phyloP scores from a whole-genome alignment of 2,888 invertebrate species.

The Keiferia lycopersicella region DNA sequence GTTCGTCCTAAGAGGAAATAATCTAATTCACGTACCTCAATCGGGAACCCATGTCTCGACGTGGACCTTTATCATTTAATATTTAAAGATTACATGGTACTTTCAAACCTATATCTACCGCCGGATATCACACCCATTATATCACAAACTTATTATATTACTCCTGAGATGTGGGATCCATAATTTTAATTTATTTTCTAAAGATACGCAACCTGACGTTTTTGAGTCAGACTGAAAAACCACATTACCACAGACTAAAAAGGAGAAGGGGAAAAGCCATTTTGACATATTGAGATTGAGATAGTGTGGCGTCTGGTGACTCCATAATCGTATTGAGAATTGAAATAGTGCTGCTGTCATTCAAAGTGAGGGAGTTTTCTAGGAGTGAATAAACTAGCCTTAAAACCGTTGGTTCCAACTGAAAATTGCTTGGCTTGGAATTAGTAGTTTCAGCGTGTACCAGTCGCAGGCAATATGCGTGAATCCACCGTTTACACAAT shows the following conservation, averaged over 20 bases:
- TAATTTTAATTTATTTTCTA: background rate
- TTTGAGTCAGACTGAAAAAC: conserved; percentile 3
- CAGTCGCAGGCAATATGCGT: no score
- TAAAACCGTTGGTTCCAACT: no score
- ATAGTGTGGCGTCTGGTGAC: no score
- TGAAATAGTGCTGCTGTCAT: no score
- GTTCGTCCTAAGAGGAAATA: conserved; percentile 22
- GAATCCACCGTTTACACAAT: no score
- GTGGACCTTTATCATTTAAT: conserved; percentile 58
- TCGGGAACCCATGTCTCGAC: conserved; percentile 77
- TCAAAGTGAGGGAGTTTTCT: no score
- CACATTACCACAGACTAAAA: background rate
- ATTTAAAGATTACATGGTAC: conserved; percentile 57
- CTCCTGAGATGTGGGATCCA: background rate
- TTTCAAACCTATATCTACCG: conserved; percentile 36
- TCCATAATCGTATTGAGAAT: no score
- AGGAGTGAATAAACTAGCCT: no score
- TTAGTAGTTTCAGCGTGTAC: no score
- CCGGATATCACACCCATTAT: conserved; percentile 50
- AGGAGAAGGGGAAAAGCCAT: background rate
- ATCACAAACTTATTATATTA: conserved; percentile 51
- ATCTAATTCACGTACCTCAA: conserved; percentile 57
- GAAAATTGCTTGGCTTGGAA: no score
- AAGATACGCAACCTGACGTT: background rate
- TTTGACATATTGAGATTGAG: background rate